A percentile compares a stretch with the other conserved stretches of the same genome.
phyloP scores from a whole-genome alignment of 1,140 invertebrate species.

The Ceratosolen solmsi region DNA sequence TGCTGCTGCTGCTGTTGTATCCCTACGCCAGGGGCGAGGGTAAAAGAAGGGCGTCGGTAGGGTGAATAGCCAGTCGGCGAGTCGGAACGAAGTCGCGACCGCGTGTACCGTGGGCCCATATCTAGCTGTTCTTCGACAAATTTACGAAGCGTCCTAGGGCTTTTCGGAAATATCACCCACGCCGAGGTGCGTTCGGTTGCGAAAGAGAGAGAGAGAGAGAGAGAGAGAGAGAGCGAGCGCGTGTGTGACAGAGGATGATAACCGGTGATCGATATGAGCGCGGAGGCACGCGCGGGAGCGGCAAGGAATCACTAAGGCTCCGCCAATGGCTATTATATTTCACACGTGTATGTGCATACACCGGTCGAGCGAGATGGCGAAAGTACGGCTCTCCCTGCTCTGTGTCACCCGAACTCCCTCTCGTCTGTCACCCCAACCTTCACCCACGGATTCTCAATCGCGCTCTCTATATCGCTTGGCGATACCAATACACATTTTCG shows the following conservation, averaged over 20 bases:
- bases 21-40: too few species aligned
- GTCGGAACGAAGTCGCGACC: too few species aligned
- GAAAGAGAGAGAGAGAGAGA: background rate
- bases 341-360: constrained; percentile 49
- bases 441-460: background rate
- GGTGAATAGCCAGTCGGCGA: too few species aligned
- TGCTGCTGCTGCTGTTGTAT: background rate
- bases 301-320: constrained; percentile 58
- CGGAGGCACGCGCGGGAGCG: constrained; percentile 3
- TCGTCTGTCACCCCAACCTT: too few species aligned
- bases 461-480: background rate
- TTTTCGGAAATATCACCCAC: constrained; percentile 42
- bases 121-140: background rate
- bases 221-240: constrained; percentile 15
- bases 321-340: constrained; percentile 67
- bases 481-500: constrained; percentile 45
- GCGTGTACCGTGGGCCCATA: background rate
- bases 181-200: background rate
- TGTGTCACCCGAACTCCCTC: background rate
- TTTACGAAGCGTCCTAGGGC: constrained; percentile 13
- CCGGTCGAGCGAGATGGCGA: background rate
- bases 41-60: too few species aligned
- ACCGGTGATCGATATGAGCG: constrained; percentile 38
- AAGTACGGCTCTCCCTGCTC: background rate
- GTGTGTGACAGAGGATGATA: background rate